Evolutionary conservation across 2,113 vertebrate species (phyloP).

Genomic region (Microtus ochrogaster): DNA sequence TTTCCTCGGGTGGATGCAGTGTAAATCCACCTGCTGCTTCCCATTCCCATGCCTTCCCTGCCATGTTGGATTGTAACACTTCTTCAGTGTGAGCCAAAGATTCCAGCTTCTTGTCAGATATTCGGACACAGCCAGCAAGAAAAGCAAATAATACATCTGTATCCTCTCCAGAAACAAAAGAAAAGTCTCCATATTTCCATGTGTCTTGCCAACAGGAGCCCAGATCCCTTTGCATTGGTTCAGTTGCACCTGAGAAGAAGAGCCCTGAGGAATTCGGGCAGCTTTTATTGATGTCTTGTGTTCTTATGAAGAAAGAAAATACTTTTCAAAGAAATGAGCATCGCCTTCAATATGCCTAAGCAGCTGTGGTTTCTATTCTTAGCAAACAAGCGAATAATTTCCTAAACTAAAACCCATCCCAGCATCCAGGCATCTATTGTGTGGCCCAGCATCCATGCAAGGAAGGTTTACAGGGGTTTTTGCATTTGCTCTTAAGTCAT

Average conservation of each 20-base stretch:
- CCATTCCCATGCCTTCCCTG: too few species aligned
- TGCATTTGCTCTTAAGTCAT: not conserved
- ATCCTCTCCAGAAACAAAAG: not conserved
- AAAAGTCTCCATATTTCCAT: not conserved
- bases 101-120: not conserved
- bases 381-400: slow-evolving; percentile 49
- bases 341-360: not conserved
- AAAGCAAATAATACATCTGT: not conserved
- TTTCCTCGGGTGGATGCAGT: too few species aligned
- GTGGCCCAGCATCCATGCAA: not conserved
- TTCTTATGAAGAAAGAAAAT: slow-evolving; percentile 9
- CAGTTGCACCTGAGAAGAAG: not conserved
- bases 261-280: not conserved
- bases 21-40: too few species aligned
- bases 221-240: too few species aligned
- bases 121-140: not conserved
- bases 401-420: slow-evolving; percentile 2
- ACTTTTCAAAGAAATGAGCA: slow-evolving; percentile 42
- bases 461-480: not conserved
- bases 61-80: too few species aligned
- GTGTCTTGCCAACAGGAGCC: not conserved
- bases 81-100: not conserved
- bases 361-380: slow-evolving; percentile 59
- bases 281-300: not conserved
- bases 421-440: not conserved